A percentile compares a stretch with the other conserved stretches of the same genome.
Evolutionary conservation across 2,113 vertebrate species (phyloP).

Genomic region (Percopsis transmontana): DNA sequence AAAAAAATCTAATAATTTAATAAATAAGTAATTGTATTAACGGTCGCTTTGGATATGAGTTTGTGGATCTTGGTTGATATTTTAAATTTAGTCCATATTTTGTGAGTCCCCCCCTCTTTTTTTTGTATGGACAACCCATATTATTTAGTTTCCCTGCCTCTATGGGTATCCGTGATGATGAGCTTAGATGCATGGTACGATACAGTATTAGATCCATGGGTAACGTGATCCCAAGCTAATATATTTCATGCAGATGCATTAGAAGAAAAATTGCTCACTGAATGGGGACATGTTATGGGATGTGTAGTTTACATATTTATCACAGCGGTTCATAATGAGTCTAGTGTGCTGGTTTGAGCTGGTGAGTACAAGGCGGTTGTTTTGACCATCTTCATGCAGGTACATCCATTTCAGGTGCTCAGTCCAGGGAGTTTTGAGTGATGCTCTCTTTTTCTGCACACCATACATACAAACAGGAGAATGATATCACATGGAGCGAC

Average conservation of each 20-base stretch:
- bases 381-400: constrained; percentile 41
- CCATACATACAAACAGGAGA: constrained; percentile 74
- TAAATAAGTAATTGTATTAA: no score
- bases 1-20: no score
- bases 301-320: constrained; percentile 58
- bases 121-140: not conserved
- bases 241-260: constrained; percentile 19
- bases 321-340: constrained; percentile 15
- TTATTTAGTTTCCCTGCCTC: constrained; percentile 9
- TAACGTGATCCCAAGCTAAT: constrained; percentile 15
- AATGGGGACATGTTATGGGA: constrained; percentile 19
- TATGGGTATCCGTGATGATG: not conserved
- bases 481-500: constrained; percentile 82
- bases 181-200: constrained; percentile 6
- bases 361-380: constrained; percentile 31
- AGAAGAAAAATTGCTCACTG: constrained; percentile 3
- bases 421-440: no score
- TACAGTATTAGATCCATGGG: constrained; percentile 9
- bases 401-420: constrained; percentile 32
- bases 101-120: no score
- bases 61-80: not conserved
- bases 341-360: constrained; percentile 2
- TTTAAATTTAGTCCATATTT: not conserved
- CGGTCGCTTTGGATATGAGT: no score
- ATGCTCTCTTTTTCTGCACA: not conserved